Conservation (phyloP, 2,113 vertebrate species). For the Deroptyus accipitrinus region DNA sequence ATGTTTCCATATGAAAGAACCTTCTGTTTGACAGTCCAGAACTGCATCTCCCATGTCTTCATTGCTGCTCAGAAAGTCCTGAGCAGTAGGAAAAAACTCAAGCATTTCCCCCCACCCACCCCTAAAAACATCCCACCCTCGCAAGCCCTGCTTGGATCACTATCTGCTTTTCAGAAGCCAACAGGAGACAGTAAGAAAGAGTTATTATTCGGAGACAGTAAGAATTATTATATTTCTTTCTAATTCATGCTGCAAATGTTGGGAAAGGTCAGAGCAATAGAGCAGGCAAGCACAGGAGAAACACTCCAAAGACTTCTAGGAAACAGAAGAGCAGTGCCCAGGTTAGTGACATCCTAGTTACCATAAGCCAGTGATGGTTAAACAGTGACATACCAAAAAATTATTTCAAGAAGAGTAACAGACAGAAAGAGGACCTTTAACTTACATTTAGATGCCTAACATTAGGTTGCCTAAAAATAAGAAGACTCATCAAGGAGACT, state of each 20-base stretch:
- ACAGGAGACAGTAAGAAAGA: background rate
- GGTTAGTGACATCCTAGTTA: background rate
- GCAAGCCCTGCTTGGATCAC: background rate
- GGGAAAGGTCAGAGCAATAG: background rate
- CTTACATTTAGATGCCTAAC: background rate
- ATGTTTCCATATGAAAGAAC: constrained; percentile 55
- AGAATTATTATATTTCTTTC: background rate
- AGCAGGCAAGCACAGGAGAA: background rate
- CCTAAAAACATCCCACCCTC: background rate
- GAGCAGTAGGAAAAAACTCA: background rate
- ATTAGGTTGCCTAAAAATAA: background rate
- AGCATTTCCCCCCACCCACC: background rate
- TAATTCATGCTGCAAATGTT: background rate
- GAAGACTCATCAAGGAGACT: background rate
- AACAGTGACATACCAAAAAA: background rate
- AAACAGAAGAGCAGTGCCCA: background rate
- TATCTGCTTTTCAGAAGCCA: background rate
- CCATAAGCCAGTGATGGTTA: background rate
- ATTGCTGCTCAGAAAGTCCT: background rate
- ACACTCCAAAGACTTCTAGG: background rate
- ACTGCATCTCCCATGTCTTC: background rate
- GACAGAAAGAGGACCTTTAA: background rate
- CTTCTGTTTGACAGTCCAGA: constrained; percentile 11
- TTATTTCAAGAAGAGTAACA: background rate
- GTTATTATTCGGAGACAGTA: background rate